Evolutionary conservation across 2,888 invertebrate species (phyloP).

Genomic region (Poecilus cupreus): DNA sequence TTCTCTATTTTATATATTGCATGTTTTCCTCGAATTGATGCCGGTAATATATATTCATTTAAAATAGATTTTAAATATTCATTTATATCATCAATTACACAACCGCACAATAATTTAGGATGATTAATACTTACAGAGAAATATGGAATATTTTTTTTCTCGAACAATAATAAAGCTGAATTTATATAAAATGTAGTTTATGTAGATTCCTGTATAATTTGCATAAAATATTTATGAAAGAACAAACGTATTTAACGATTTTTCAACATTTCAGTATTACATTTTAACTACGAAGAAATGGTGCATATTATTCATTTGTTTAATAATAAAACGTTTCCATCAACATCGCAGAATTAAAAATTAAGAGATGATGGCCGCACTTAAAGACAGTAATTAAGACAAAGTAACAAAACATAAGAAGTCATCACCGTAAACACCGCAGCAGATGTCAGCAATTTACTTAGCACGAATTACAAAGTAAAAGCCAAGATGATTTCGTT

Average conservation of each 20-base stretch:
- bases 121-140: neutral
- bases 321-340: neutral
- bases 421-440: neutral
- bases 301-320: no score
- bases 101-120: neutral
- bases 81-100: constrained; percentile 33
- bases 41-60: constrained; percentile 35
- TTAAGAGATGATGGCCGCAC: neutral
- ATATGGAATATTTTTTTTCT: neutral
- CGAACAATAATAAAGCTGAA: neutral
- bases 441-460: constrained; percentile 25
- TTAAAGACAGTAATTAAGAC: constrained; percentile 12
- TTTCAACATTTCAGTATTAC: no score
- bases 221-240: neutral
- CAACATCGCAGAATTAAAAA: neutral
- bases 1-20: constrained; percentile 9
- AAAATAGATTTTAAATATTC: constrained; percentile 35
- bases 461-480: constrained; percentile 23
- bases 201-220: neutral
- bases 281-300: no score
- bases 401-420: neutral
- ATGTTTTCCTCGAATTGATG: constrained; percentile 22
- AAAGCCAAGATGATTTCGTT: constrained; percentile 43
- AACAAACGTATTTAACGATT: no score
- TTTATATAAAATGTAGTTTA: neutral